These are phyloP conservation scores for Pocillopora meandrina DNA, from an alignment of 92 coral and sea anemone genomes.

Conservation along the genomic window DNA sequence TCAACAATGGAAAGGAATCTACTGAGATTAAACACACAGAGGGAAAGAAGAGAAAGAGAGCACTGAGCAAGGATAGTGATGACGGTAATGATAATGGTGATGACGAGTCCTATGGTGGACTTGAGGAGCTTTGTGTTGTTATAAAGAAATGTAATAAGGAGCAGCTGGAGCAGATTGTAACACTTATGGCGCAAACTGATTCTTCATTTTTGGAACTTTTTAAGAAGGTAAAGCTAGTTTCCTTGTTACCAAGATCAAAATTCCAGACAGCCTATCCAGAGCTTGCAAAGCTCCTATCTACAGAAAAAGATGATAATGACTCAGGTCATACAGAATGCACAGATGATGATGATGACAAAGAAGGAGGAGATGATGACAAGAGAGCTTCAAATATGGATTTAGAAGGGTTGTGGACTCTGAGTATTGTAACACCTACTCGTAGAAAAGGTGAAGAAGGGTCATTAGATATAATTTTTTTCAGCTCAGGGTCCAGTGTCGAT, in stretches of 20 bases:
- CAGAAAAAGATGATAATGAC: neutral
- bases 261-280: slow-evolving; percentile 1
- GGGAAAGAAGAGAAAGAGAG: neutral
- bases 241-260: slow-evolving; percentile 26
- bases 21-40: too few species aligned
- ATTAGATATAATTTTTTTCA: neutral
- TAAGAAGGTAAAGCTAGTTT: neutral
- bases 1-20: neutral
- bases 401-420: neutral
- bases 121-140: neutral
- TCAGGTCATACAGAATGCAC: neutral
- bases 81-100: neutral
- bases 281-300: slow-evolving; percentile 5
- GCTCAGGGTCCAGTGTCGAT: slow-evolving; percentile 15
- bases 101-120: neutral
- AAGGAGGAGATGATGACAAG: neutral
- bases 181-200: neutral
- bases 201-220: neutral
- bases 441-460: slow-evolving; percentile 8
- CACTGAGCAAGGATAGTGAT: neutral
- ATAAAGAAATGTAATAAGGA: slow-evolving; percentile 9
- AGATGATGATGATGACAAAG: neutral
- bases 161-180: slow-evolving; percentile 12
- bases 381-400: neutral
- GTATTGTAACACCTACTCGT: neutral